These are phyloP conservation scores for Drosophila eohydei DNA, from an alignment of 2,888 invertebrate species.

Conservation along the genomic window DNA sequence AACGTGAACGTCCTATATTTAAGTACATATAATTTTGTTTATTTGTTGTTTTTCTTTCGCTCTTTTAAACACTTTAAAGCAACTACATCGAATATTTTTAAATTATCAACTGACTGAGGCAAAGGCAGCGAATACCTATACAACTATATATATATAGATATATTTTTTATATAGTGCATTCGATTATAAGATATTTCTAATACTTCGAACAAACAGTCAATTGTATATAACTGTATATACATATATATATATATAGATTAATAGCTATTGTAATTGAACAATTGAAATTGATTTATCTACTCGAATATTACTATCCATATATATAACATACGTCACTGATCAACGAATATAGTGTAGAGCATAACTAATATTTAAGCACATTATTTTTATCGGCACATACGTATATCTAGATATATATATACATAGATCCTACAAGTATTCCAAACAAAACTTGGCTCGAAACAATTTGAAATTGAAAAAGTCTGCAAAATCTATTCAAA, in stretches of 20 bases:
- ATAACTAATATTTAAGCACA: conserved; percentile 20
- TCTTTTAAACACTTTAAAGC: conserved; percentile 19
- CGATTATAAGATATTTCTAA: conserved; percentile 7
- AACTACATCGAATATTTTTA: conserved; percentile 51
- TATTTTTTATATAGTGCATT: conserved; percentile 9
- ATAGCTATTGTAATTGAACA: conserved; percentile 35
- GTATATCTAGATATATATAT: conserved; percentile 4
- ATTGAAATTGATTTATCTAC: conserved; percentile 44
- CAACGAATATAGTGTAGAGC: conserved; percentile 44
- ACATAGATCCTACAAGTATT: conserved; percentile 37
- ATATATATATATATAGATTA: conserved; percentile 6
- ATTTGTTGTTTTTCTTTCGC: neutral
- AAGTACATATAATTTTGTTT: conserved; percentile 18
- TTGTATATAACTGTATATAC: conserved; percentile 32
- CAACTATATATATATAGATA: conserved; percentile 12
- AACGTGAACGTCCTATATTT: conserved; percentile 29
- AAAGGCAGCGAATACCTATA: conserved; percentile 50
- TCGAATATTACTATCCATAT: conserved; percentile 13
- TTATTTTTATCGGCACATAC: neutral
- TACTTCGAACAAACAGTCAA: conserved; percentile 17
- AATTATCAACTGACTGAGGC: conserved; percentile 60
- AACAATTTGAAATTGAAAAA: conserved; percentile 56
- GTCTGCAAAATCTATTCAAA: conserved; percentile 36
- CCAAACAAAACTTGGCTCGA: conserved; percentile 24
- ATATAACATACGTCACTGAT: conserved; percentile 32